These are phyloP conservation scores for Linepithema humile DNA, from an alignment of 1,140 invertebrate species.

Conservation along the genomic window DNA sequence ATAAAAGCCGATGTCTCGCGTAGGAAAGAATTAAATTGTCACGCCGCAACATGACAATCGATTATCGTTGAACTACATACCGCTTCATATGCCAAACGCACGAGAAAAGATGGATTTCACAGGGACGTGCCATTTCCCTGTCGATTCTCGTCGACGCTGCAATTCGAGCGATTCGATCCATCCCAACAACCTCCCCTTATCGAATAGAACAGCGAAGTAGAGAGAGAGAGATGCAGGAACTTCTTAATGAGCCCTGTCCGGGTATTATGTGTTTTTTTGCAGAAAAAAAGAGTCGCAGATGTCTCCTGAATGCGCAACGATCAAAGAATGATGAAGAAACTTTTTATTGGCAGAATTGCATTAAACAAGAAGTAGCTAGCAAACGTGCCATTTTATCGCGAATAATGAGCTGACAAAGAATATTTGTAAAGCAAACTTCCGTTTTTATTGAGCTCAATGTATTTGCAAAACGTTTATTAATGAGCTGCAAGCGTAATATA, in stretches of 20 bases:
- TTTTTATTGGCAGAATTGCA: slow-evolving; percentile 20
- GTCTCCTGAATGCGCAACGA: slow-evolving; percentile 1
- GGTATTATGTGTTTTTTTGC: slow-evolving; percentile 27
- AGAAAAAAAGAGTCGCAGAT: neutral
- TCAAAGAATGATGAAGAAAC: slow-evolving; percentile 6
- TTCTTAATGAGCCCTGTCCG: slow-evolving; percentile 25
- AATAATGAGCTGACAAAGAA: neutral
- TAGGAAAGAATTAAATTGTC: slow-evolving; percentile 18
- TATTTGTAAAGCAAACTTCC: neutral
- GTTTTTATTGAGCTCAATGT: neutral
- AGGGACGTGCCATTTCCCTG: neutral
- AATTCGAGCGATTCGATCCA: slow-evolving; percentile 1
- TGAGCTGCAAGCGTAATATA: neutral
- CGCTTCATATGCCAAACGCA: neutral
- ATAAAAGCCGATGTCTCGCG: neutral
- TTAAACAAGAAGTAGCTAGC: neutral
- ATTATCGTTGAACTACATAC: neutral
- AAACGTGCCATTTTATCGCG: neutral
- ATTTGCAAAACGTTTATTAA: slow-evolving; percentile 2
- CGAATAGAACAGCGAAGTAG: neutral
- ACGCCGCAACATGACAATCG: neutral
- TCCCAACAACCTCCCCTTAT: slow-evolving; percentile 9
- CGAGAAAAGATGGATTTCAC: slow-evolving; percentile 5
- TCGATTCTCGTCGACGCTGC: slow-evolving; percentile 12
- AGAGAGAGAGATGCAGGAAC: neutral